Conservation (phyloP, 1,140 invertebrate species). For the Plectus sambesii region DNA sequence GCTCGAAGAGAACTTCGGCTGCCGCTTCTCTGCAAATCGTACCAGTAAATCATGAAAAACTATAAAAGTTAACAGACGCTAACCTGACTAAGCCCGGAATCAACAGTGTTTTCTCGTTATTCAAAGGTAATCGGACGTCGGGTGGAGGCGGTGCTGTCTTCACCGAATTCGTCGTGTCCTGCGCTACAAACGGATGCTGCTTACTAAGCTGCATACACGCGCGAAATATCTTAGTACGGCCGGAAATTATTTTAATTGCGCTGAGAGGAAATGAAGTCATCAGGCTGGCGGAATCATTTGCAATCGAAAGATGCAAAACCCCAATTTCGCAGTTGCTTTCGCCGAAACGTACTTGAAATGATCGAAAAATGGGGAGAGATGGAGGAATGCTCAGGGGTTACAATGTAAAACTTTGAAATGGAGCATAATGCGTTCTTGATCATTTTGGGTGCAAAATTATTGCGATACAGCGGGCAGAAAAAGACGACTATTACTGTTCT, state of each 20-base stretch:
- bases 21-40: conserved; percentile 69
- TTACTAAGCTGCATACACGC: conserved; percentile 53
- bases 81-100: conserved; percentile 60
- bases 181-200: conserved; percentile 68
- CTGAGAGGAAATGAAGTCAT: conserved; percentile 44
- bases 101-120: conserved; percentile 53
- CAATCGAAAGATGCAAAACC: conserved; percentile 21
- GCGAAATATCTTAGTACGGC: conserved; percentile 67
- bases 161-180: conserved; percentile 56
- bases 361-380: too few species aligned
- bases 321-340: not conserved
- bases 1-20: conserved; percentile 70
- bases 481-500: not conserved
- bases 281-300: conserved; percentile 31
- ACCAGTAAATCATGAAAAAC: too few species aligned
- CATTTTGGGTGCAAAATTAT: not conserved
- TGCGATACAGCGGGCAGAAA: not conserved
- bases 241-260: conserved; percentile 64
- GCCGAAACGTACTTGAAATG: too few species aligned
- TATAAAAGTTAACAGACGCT: too few species aligned
- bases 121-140: conserved; percentile 61
- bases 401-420: not conserved
- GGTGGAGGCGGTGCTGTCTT: conserved; percentile 45
- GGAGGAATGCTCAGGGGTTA: not conserved
- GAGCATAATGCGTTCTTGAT: not conserved